These are phyloP conservation scores for Sebastes elongatus DNA, from an alignment of 2,797 vertebrate genomes.

Conservation along the genomic window DNA sequence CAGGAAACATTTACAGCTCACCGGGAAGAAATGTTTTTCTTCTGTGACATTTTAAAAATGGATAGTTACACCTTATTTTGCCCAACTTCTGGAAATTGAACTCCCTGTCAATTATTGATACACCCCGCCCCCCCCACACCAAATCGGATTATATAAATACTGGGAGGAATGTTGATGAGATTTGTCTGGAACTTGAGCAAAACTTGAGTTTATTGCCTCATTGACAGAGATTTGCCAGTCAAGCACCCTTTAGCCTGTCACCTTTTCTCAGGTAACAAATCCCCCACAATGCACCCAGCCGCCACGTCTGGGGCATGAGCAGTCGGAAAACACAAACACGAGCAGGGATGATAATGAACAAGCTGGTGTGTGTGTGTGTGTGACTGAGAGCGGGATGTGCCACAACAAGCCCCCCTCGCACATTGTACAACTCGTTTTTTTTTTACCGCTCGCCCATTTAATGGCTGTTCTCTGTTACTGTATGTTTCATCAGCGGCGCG, in stretches of 20 bases:
- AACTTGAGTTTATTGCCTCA: conserved; percentile 61
- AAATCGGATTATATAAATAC: conserved; percentile 57
- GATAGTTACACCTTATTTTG: conserved; percentile 60
- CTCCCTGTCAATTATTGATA: conserved; percentile 70
- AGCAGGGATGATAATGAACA: conserved; percentile 77
- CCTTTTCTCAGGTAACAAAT: conserved; percentile 69
- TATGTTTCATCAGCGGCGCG: conserved; percentile 82
- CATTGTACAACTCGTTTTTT: conserved; percentile 55
- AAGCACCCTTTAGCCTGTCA: conserved; percentile 70
- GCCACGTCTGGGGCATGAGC: conserved; percentile 56
- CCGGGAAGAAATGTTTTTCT: conserved; percentile 32
- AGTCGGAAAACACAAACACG: conserved; percentile 64
- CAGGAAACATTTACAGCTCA: conserved; percentile 8
- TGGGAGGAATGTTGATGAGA: conserved; percentile 53
- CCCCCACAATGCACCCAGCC: conserved; percentile 49
- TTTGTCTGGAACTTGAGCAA: conserved; percentile 56
- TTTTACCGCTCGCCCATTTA: conserved; percentile 69
- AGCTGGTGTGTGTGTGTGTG: conserved; percentile 48
- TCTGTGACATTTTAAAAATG: conserved; percentile 39
- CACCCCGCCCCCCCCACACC: background rate
- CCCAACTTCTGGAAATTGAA: conserved; percentile 44
- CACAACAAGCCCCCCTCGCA: conserved; percentile 64
- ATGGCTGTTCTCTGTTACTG: conserved; percentile 79
- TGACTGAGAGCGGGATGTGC: conserved; percentile 55
- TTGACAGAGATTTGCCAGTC: conserved; percentile 70